phyloP scores from a whole-genome alignment of 2,113 vertebrate species.

The Caloenas nicobarica region DNA sequence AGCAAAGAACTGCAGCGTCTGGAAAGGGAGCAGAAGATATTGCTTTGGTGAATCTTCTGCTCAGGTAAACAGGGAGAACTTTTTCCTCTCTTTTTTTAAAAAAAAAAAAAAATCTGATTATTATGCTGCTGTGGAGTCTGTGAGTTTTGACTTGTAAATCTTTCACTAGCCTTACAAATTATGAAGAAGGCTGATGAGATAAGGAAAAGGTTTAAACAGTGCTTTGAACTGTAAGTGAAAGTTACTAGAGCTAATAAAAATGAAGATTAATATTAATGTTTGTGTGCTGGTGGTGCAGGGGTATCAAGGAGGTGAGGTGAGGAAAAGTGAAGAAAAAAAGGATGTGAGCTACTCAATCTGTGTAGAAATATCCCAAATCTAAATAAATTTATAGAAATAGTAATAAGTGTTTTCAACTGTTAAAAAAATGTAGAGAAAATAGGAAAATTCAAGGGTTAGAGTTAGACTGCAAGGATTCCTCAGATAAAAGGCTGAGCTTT shows the following conservation, averaged over 20 bases:
- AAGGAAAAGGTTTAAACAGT: background rate
- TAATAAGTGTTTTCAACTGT: background rate
- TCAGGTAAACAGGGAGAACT: background rate
- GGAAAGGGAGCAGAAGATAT: too few relatives aligned
- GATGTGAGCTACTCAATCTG: background rate
- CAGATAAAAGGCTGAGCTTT: background rate
- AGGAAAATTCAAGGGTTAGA: background rate
- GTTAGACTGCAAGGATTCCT: background rate
- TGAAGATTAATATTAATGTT: background rate
- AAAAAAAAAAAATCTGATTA: too few relatives aligned
- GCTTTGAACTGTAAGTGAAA: background rate
- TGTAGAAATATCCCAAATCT: background rate
- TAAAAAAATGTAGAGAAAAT: background rate
- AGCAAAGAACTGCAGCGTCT: too few relatives aligned
- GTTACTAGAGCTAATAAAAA: background rate
- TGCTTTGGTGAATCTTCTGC: too few relatives aligned
- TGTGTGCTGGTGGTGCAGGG: background rate
- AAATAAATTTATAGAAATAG: background rate
- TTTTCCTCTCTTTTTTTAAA: background rate
- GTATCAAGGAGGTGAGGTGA: rapidly evolving
- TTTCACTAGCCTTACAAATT: background rate
- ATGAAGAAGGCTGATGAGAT: background rate
- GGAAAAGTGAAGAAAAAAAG: background rate
- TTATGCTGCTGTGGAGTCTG: background rate
- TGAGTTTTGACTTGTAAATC: background rate